Percentiles rank a stretch among this genome's conserved stretches.
phyloP scores from a whole-genome alignment of 2,113 vertebrate genomes.

The Heloderma charlesbogerti region DNA sequence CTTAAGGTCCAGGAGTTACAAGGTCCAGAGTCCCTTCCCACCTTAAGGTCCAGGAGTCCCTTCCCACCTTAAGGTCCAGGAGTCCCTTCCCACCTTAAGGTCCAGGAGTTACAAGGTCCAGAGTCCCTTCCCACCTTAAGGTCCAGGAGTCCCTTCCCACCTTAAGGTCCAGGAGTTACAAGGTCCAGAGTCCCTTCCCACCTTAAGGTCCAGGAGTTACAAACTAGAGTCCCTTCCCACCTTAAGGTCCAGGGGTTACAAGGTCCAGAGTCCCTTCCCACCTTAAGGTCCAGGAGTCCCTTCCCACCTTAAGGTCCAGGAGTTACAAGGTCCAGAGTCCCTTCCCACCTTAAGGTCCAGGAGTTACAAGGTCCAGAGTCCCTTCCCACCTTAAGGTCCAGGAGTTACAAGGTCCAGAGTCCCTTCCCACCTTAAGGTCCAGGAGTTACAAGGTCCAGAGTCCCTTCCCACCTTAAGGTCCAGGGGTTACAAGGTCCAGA shows the following conservation, averaged over 20 bases:
- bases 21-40: no score
- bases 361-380: no score
- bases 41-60: neutral
- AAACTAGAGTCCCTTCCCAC: no score
- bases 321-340: no score
- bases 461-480: no score
- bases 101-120: neutral
- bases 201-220: neutral
- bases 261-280: no score
- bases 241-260: neutral
- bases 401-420: no score
- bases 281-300: neutral
- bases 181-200: no score
- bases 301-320: neutral
- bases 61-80: neutral
- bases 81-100: neutral
- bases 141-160: neutral
- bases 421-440: neutral
- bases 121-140: no score
- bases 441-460: no score
- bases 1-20: neutral
- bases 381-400: neutral
- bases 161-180: neutral
- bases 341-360: neutral
- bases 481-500: no score